phyloP scores from a whole-genome alignment of 2,113 vertebrate genomes.

The Tor tambroides region DNA sequence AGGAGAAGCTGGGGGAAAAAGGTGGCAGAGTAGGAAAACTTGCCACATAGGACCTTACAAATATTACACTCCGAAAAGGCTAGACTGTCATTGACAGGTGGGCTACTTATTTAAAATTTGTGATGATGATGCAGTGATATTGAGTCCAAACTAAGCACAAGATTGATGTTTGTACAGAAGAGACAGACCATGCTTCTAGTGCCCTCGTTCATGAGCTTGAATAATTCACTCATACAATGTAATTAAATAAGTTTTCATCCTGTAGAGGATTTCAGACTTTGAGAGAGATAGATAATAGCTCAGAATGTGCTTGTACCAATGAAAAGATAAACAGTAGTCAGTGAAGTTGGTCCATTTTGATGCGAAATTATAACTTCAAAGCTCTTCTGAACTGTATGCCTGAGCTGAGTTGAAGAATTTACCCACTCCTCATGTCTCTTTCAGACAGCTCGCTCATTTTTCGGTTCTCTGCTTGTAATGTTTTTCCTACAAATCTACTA shows the following conservation, averaged over 20 bases:
- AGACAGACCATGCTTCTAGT: neutral
- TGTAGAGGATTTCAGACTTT: neutral
- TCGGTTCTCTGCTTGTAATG: constrained; percentile 19
- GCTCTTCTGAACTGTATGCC: neutral
- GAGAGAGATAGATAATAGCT: neutral
- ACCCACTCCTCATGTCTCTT: neutral
- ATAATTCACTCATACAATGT: constrained; percentile 7
- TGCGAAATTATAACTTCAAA: neutral
- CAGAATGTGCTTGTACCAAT: neutral
- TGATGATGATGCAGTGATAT: neutral
- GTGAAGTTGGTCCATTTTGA: neutral
- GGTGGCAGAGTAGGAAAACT: neutral
- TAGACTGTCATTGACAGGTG: constrained; percentile 43
- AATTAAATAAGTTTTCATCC: neutral
- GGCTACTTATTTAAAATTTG: constrained; percentile 5
- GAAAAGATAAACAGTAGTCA: neutral
- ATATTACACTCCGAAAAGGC: neutral
- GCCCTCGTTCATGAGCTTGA: neutral
- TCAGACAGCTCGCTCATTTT: neutral
- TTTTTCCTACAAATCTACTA: neutral
- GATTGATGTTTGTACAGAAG: neutral
- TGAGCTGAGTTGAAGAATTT: neutral
- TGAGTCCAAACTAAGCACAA: neutral
- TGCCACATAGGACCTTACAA: neutral
- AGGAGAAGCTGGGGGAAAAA: neutral